Percentiles rank a stretch among this genome's conserved stretches.
Evolutionary conservation across 2,113 vertebrate species (phyloP).

Genomic region (Octodon degus): DNA sequence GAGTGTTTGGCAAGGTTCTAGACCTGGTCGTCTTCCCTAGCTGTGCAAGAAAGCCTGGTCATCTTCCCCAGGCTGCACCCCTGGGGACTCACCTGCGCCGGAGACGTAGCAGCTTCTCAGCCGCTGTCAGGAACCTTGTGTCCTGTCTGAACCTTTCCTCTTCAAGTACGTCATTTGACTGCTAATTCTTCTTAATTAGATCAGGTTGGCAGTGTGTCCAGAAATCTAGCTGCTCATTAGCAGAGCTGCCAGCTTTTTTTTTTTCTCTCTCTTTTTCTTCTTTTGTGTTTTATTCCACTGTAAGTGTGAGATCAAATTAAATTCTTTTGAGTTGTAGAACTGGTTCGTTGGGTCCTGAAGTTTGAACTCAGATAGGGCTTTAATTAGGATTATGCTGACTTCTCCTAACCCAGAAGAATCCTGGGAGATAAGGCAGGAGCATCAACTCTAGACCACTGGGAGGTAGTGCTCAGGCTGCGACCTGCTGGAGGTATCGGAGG

Average conservation of each 20-base stretch:
- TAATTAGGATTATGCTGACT: conserved; percentile 59
- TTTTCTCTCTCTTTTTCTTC: not conserved
- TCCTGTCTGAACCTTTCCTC: conserved; percentile 13
- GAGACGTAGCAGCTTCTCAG: not conserved
- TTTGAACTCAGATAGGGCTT: conserved; percentile 65
- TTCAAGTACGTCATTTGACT: not conserved
- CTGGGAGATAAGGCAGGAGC: not conserved
- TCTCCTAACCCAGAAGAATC: not conserved
- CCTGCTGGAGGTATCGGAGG: not conserved
- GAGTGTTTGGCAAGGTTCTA: not conserved
- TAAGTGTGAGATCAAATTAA: conserved; percentile 73
- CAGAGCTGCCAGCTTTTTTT: conserved; percentile 41
- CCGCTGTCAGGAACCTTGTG: not conserved
- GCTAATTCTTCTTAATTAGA: conserved; percentile 44
- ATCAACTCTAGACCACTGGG: not conserved
- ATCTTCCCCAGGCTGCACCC: not conserved
- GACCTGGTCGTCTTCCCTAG: not conserved
- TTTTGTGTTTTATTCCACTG: not conserved
- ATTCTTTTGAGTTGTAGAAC: conserved; percentile 72
- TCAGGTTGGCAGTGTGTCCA: not conserved
- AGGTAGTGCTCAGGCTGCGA: not conserved
- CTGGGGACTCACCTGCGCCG: not conserved
- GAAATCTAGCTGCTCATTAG: conserved; percentile 15
- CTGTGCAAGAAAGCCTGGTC: not conserved
- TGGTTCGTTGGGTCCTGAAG: conserved; percentile 72